Evolutionary conservation across 1,140 invertebrate genomes (phyloP).

Genomic region (Campoletis sonorensis): DNA sequence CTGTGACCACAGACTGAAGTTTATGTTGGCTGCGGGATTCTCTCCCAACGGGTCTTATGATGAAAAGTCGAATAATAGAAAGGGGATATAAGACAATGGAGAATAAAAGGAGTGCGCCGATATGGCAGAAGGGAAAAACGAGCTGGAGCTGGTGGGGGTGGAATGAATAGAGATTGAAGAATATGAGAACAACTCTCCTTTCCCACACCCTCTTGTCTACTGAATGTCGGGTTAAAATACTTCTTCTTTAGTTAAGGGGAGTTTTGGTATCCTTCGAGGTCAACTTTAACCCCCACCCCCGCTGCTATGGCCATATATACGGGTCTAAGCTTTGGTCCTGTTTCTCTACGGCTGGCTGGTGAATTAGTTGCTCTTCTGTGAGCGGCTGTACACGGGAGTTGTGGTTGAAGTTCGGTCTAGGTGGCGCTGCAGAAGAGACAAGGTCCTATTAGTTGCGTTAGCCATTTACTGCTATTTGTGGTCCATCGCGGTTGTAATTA

Average conservation of each 20-base stretch:
- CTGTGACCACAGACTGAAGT: not conserved
- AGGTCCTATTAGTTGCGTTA: slow-evolving; percentile 46
- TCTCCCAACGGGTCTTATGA: not conserved
- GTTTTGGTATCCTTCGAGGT: slow-evolving; percentile 25
- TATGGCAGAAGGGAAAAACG: not conserved
- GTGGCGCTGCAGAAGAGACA: slow-evolving; percentile 46
- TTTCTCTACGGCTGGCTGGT: not conserved
- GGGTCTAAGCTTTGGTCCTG: not conserved
- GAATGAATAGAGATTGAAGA: not conserved
- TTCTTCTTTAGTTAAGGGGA: slow-evolving; percentile 23
- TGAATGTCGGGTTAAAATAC: not conserved
- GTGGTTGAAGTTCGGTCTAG: slow-evolving; percentile 41
- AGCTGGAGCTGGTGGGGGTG: too few species aligned
- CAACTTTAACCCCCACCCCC: not conserved
- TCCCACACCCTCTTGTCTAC: not conserved
- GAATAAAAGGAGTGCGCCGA: not conserved
- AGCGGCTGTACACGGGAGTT: slow-evolving; percentile 11
- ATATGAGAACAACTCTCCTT: not conserved
- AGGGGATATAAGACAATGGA: slow-evolving; percentile 6
- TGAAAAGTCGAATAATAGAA: not conserved
- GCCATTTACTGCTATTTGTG: slow-evolving; percentile 64
- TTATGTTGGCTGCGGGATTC: not conserved
- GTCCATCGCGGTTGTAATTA: slow-evolving; percentile 66
- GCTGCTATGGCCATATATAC: not conserved
- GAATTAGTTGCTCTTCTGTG: slow-evolving; percentile 19